A percentile compares a stretch with the other conserved stretches of the same genome.
These are phyloP conservation scores for Tyria jacobaeae DNA, from an alignment of 2,888 invertebrate genomes.

Conservation along the genomic window DNA sequence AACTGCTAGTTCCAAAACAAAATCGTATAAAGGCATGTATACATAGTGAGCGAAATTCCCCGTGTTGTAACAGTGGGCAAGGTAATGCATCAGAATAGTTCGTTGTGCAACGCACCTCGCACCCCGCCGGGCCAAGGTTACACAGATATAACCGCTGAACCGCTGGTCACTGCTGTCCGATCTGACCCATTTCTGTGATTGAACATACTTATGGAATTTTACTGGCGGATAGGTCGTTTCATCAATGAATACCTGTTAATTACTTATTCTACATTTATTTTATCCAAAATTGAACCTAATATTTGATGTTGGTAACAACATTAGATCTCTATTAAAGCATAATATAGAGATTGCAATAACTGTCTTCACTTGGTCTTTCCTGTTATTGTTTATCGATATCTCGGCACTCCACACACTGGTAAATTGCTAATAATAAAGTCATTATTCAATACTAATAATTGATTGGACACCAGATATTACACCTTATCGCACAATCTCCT, in stretches of 20 bases:
- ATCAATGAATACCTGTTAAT: neutral
- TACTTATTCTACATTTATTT: neutral
- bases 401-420: no score
- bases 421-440: no score
- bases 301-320: no score
- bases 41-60: constrained; percentile 26
- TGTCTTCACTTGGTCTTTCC: no score
- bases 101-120: constrained; percentile 63
- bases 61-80: constrained; percentile 57
- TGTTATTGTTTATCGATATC: no score
- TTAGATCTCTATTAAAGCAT: no score
- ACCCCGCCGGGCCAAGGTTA: constrained; percentile 65
- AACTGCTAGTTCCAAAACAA: neutral
- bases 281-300: no score
- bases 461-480: no score
- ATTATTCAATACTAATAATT: no score
- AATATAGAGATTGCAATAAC: no score
- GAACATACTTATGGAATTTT: constrained; percentile 19
- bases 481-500: no score
- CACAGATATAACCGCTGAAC: constrained; percentile 55
- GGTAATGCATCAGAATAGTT: constrained; percentile 73
- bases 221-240: constrained; percentile 2
- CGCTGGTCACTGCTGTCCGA: constrained; percentile 44
- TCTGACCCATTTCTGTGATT: constrained; percentile 47
- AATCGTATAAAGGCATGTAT: constrained; percentile 18